phyloP scores from a whole-genome alignment of 2,888 invertebrate genomes.

The Diarsia brunnea region DNA sequence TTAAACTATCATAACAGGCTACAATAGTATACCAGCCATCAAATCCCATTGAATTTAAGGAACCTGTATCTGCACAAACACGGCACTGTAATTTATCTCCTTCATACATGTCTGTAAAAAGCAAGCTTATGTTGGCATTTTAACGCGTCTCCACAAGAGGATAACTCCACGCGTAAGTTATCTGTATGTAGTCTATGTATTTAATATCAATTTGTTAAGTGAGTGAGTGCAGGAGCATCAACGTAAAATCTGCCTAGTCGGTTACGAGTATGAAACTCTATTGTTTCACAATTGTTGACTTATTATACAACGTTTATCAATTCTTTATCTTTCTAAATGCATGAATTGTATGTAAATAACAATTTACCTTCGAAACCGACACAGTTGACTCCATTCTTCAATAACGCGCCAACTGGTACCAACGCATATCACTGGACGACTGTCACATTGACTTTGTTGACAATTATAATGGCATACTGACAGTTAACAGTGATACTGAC shows the following conservation, averaged over 20 bases:
- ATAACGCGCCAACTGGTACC: constrained; percentile 19
- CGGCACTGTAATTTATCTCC: neutral
- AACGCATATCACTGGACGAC: neutral
- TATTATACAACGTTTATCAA: neutral
- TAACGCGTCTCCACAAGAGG: neutral
- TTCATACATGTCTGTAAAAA: neutral
- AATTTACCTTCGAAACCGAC: constrained; percentile 76
- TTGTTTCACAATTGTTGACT: neutral
- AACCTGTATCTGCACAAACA: neutral
- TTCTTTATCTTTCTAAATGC: neutral
- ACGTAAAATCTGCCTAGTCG: neutral
- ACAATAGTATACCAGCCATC: neutral
- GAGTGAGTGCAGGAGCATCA: neutral
- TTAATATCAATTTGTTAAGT: constrained; percentile 1
- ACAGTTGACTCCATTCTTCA: constrained; percentile 72
- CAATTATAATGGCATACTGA: no score
- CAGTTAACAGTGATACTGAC: neutral
- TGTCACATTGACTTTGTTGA: neutral
- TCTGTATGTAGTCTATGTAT: neutral
- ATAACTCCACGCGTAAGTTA: neutral
- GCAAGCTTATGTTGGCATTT: neutral
- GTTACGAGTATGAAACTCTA: neutral
- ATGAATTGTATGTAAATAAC: neutral
- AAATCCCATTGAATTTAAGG: neutral
- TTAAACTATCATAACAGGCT: neutral